These are phyloP conservation scores for Clarias platycephalus DNA, from an alignment of 2,797 vertebrate species.

Conservation along the genomic window DNA sequence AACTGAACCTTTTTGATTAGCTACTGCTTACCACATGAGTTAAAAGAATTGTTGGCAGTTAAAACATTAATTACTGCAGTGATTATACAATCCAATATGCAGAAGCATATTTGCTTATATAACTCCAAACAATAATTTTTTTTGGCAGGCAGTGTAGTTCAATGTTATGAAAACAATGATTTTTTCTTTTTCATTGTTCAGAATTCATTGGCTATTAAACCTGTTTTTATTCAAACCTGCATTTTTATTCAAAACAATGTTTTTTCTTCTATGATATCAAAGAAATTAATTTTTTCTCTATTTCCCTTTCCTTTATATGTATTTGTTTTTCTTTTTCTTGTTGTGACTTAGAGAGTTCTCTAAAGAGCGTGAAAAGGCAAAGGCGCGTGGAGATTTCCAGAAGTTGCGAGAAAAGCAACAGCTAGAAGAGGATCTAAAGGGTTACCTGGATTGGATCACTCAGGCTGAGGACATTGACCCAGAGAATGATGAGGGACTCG, in stretches of 20 bases:
- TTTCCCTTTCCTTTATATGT: conserved; percentile 69
- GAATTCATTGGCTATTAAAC: background rate
- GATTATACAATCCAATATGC: too few species aligned
- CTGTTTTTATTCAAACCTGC: too few species aligned
- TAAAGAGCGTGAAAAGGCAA: conserved; percentile 97
- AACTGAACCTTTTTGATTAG: too few species aligned
- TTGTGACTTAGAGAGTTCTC: conserved; percentile 81
- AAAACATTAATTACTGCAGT: too few species aligned
- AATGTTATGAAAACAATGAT: background rate
- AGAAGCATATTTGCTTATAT: background rate
- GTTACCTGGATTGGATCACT: conserved; percentile 98
- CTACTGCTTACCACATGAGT: too few species aligned
- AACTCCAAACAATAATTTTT: background rate
- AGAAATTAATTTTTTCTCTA: conserved; percentile 48
- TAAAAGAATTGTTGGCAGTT: too few species aligned
- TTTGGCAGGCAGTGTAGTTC: too few species aligned
- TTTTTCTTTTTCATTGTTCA: background rate
- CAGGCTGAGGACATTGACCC: conserved; percentile 98
- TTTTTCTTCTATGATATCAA: background rate
- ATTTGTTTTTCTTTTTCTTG: conserved; percentile 54
- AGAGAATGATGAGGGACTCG: conserved; percentile 95
- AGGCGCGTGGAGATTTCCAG: conserved; percentile 96
- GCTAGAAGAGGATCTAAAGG: conserved; percentile 91
- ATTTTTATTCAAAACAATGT: background rate
- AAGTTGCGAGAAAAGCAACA: conserved; percentile 97